Base-by-base conservation (phyloP, 92 coral and sea anemone species). In the Phenganax marumi region DNA sequence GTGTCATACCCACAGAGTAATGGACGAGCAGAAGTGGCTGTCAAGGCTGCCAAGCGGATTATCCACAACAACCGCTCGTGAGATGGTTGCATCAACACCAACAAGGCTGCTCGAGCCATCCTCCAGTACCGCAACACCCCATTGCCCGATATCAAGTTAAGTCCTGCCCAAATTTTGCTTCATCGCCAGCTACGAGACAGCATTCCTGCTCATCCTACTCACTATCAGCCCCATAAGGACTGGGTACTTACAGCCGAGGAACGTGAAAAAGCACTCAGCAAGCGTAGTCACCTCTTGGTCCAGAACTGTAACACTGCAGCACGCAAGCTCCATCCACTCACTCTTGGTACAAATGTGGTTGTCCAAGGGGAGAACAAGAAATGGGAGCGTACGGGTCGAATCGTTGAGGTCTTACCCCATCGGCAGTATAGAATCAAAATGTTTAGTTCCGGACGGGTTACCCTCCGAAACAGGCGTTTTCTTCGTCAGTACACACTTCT, bases 261-360 rank as follows among this genome's bases (percentile, higher is more conserved):
- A 12, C 64, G 64, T 17, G 64, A 57, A 57, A 9, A 57, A 17
- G 64, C 64, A 8, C 64, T 57, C 64, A 57, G 77, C 21, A 71
- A 71, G 56, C 77, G 77, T 3, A 71, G 47, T 49, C 90, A 89
- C 22, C 84, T 89, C 58, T 86, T 89, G 92, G 85, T 81, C 54
- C 66, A 86, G 21, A 87, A 89, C 48, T 84, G 85, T 86, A 83
- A 84, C 2, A 89, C 90, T 7, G 86, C 84, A 66, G 90, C 88
- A 50, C 75, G 81, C 6, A 85, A 89, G 8, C 88, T 89, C 60
- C 91, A 75, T 50, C 10, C 85, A 74, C 74, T 89, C 18, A 56
- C 83, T 46, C 46, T 86, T 12, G 84, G 77, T 68, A 88, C 87
- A 43, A 80, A 81, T 0, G 91, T 85, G 73, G 61, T 4, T 84